Base-by-base conservation (phyloP, 2,888 invertebrate genomes). In the Tromatobia lineatoria region DNA sequence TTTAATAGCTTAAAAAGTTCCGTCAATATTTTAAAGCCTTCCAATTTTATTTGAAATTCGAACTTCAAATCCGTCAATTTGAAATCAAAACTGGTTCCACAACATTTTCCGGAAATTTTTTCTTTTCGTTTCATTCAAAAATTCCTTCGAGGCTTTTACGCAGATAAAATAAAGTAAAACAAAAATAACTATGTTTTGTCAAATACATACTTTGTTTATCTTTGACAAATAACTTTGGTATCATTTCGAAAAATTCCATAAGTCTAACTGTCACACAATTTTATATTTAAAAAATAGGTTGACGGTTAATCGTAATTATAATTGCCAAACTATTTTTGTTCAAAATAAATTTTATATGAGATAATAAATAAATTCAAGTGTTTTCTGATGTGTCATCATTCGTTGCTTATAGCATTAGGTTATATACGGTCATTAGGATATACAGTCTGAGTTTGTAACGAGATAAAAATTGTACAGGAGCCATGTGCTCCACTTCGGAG, bases 1-100 rank as follows among this genome's bases (percentile, higher is more conserved):
- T 79, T 82, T 57, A 18, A 69, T 79, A 50, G 29, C 66, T n/a
- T 61, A 18, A 38, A 61, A 61, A 57, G 57, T 57, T 57, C 25
- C 25, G 57, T 25, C 57, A 57, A 57, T 57, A 57, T 23, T 25
- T 57, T 4, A 25, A 57, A 25, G 25, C n/a, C 13, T 13, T 4
- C 25, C 54, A 20, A 25, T 57, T 25, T 4, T 15, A 13, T 7
- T 8, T 15, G 25, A 57, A n/a, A n/a, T n/a, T n/a, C n/a, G n/a
- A n/a, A n/a, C n/a, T n/a, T n/a, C n/a, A n/a, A n/a, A n/a, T n/a
- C n/a, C n/a, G 23, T 20, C 10, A 8, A 54, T 10, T 11, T 0
- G 3, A 3, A 59, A 8, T 18, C 20, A 45, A 34, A 47, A 47
- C 13, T 67, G 13, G 20, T 54, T 54, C 18, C 4, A n/a, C 18